These are phyloP conservation scores for Tyrophagus putrescentiae DNA, from an alignment of 1,140 invertebrate genomes.

Conservation along the genomic window DNA sequence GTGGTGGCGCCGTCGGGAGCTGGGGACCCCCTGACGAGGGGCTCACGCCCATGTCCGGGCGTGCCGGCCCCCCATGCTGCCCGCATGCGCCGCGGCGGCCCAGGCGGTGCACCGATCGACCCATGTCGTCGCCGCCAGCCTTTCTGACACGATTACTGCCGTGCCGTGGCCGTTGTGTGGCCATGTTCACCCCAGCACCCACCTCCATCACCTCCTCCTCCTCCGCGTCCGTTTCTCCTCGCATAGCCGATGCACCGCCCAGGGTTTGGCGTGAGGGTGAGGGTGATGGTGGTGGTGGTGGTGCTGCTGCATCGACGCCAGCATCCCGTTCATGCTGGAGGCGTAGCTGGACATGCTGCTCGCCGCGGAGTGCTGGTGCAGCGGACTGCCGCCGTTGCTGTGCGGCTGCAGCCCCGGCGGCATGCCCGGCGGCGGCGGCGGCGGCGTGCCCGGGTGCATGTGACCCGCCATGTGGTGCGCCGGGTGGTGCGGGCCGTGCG, in stretches of 20 bases:
- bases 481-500: slow-evolving; percentile 3
- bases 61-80: too few species aligned
- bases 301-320: slow-evolving; percentile 19
- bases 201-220: slow-evolving; percentile 1
- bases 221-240: neutral
- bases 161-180: neutral
- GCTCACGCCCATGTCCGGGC: too few species aligned
- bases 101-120: too few species aligned
- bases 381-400: slow-evolving; percentile 26
- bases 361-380: slow-evolving; percentile 25
- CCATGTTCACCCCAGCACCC: neutral
- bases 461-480: slow-evolving; percentile 26
- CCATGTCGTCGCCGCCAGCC: neutral
- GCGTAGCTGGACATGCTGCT: neutral
- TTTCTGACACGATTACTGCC: neutral
- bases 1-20: too few species aligned
- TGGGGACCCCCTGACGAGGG: too few species aligned
- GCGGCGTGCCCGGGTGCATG: slow-evolving; percentile 25
- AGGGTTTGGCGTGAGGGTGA: too few species aligned
- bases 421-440: slow-evolving; percentile 17
- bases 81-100: too few species aligned
- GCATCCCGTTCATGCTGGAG: slow-evolving; percentile 27
- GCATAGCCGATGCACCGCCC: neutral
- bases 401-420: slow-evolving; percentile 25
- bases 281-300: slow-evolving; percentile 22